Evolutionary conservation across 2,797 vertebrate genomes (phyloP), one percentile per base, ranked within the genome.

Genomic region (Loriculus beryllinus): DNA sequence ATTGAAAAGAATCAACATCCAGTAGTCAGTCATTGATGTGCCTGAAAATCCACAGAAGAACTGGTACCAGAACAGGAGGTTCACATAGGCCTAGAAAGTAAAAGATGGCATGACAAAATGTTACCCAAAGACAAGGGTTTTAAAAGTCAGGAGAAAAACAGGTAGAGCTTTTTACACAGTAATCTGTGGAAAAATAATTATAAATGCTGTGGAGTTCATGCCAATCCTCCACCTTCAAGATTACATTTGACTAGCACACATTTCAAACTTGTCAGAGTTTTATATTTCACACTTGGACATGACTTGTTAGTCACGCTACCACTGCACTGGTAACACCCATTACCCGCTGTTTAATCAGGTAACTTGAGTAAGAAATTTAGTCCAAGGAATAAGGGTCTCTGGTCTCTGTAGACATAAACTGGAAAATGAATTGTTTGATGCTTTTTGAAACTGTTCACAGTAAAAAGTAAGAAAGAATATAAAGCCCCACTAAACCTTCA

Each of bases 1-100:
- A 96, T 99, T 99, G 97, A 99, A 99, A 88, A 99, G 97, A 97
- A 99, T 99, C 93, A 99, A 98, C 84, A 99, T 98, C 99, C 99
- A 99, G 6, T 99, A 98, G 97, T 99, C 99, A 65, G 98, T 98
- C 99, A 99, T 99, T 52, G 99, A 98, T 4, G 98, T 98, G 84
- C 99, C 99, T 33, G 99, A 99, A 98, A 99, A 99, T 21, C 99
- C 99, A 90, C 99, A 99, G 97, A 99, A 99, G 98, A 99, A 99
- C 97, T 99, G 99, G 97, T 98, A 99, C 99, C 99, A 99, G 97
- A 99, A 99, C 69, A 99, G 98, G 90, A 99, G 98, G 97, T 98
- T 99, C 79, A 99, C 99, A 6, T 98, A 99, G 97, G 99, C 98
- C 99, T 99, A 95, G 45, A 83, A 89, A 96, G 74, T 88, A 64